Conservation (phyloP, 2,888 invertebrate genomes). For the Parasteatoda lunata region DNA sequence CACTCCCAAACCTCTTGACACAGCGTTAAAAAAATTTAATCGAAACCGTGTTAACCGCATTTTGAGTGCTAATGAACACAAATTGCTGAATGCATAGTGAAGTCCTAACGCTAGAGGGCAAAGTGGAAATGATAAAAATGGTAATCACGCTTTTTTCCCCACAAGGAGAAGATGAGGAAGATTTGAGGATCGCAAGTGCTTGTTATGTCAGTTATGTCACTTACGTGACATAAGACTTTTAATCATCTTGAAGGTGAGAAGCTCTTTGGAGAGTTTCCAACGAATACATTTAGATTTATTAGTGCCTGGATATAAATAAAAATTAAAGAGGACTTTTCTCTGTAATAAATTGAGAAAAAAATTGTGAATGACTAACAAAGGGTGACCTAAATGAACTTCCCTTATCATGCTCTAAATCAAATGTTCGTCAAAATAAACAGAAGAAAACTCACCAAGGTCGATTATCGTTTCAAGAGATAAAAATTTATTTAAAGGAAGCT, state of each 20-base stretch:
- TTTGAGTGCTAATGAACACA: conserved; percentile 24
- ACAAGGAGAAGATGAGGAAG: neutral
- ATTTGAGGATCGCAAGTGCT: neutral
- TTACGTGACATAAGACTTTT: neutral
- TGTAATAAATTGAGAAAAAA: neutral
- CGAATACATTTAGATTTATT: neutral
- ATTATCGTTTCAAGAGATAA: neutral
- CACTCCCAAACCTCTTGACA: conserved; percentile 34
- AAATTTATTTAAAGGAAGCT: neutral
- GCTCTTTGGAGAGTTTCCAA: neutral
- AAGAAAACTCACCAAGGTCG: neutral
- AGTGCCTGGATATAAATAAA: neutral
- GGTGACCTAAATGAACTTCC: neutral
- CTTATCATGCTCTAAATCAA: neutral
- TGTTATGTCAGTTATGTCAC: neutral
- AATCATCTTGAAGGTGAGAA: neutral
- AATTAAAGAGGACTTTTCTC: conserved; percentile 1
- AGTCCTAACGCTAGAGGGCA: neutral
- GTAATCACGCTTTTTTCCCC: conserved; percentile 19
- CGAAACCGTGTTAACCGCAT: conserved; percentile 22
- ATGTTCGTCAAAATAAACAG: neutral
- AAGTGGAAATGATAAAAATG: conserved; percentile 26
- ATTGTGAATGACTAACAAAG: neutral
- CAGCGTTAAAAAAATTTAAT: conserved; percentile 40
- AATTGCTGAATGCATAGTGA: conserved; percentile 11